Conservation (phyloP, 2,888 invertebrate genomes). For the Drosophila multiciliata region DNA sequence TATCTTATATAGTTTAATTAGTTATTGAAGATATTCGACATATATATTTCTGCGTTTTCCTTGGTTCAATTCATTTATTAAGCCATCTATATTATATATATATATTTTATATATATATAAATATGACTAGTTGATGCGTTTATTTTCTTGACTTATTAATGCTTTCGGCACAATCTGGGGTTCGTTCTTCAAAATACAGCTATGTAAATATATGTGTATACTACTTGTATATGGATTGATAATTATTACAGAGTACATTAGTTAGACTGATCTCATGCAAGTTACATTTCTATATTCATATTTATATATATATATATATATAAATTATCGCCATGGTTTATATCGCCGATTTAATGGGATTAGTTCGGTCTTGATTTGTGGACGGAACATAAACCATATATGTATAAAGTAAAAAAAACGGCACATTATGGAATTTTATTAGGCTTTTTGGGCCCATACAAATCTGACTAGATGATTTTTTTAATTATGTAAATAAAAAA, state of each 20-base stretch:
- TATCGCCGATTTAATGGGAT: slow-evolving; percentile 4
- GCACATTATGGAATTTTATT: slow-evolving; percentile 41
- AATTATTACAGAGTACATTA: slow-evolving; percentile 17
- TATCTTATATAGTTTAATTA: slow-evolving; percentile 25
- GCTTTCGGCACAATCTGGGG: slow-evolving; percentile 71
- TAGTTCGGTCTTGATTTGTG: slow-evolving; percentile 44
- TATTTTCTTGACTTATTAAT: slow-evolving; percentile 32
- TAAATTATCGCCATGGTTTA: slow-evolving; percentile 16
- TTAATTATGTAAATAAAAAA: slow-evolving; percentile 9
- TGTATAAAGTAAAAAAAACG: slow-evolving; percentile 30
- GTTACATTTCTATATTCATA: neutral
- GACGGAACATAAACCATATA: slow-evolving; percentile 68
- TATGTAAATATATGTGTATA: neutral
- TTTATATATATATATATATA: neutral
- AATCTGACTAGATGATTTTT: slow-evolving; percentile 47
- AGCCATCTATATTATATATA: slow-evolving; percentile 20
- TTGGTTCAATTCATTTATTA: slow-evolving; percentile 40
- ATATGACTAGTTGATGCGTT: slow-evolving; percentile 73
- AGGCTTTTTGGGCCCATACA: slow-evolving; percentile 20
- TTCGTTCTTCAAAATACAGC: slow-evolving; percentile 35
- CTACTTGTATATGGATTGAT: slow-evolving; percentile 11
- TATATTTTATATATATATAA: slow-evolving; percentile 11
- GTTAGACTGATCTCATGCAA: slow-evolving; percentile 20
- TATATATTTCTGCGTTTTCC: slow-evolving; percentile 35
- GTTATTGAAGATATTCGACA: slow-evolving; percentile 40